Conservation (phyloP, 1,140 invertebrate genomes). For the Calliopsis andreniformis region DNA sequence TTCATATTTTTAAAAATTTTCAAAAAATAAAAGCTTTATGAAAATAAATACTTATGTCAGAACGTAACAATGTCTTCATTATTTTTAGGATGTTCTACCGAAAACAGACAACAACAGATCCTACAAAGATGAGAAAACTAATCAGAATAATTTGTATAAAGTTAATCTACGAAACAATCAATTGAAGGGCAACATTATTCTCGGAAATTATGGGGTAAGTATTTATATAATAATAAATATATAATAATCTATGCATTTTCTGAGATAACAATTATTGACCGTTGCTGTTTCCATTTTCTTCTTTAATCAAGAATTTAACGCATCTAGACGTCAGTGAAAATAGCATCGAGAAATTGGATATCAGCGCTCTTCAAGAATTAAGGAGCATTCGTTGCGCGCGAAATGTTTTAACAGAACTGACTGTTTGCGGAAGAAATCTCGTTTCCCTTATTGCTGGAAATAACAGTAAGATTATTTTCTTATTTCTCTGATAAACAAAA, state of each 20-base stretch:
- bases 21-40: background rate
- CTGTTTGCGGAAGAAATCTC: constrained; percentile 86
- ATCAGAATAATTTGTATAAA: constrained; percentile 83
- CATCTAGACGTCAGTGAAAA: constrained; percentile 91
- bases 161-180: constrained; percentile 89
- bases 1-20: background rate
- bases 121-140: constrained; percentile 75
- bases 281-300: constrained; percentile 33
- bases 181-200: constrained; percentile 90
- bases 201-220: constrained; percentile 91
- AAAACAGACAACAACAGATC: constrained; percentile 72
- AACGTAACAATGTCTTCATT: constrained; percentile 22
- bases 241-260: background rate
- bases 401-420: constrained; percentile 86
- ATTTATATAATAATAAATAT: background rate
- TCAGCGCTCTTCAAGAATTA: constrained; percentile 86
- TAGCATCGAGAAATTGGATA: constrained; percentile 87
- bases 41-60: background rate
- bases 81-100: constrained; percentile 75
- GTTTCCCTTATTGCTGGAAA: constrained; percentile 87
- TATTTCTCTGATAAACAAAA: background rate
- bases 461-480: constrained; percentile 84
- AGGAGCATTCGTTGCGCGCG: constrained; percentile 87
- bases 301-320: constrained; percentile 83
- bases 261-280: background rate